Evolutionary conservation across 2,113 vertebrate species (phyloP), one percentile per base, ranked within the genome.

Genomic region (Arothron firmamentum): DNA sequence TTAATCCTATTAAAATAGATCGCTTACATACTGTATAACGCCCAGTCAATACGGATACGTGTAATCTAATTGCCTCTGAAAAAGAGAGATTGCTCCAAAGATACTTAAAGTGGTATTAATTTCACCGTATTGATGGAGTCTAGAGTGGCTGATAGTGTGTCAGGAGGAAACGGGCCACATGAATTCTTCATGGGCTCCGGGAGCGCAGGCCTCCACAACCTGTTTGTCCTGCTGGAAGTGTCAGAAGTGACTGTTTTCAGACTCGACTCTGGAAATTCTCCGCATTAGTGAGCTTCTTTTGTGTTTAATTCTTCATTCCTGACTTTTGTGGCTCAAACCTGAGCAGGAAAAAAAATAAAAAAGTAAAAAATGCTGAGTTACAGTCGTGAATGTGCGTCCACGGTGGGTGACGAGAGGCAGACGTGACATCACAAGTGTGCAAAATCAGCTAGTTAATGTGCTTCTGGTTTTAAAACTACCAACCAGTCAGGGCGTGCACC

Each of bases 1-100:
- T 75, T 86, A 90, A 90, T 88, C 83, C 84, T 77, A 72, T 90
- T 88, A 81, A 85, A 83, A 83, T 70, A 70, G 81, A 88, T 87
- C 57, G 38, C 86, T 88, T 83, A 79, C 84, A 89, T 79, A 79
- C 65, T 75, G 70, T 66, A 77, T 66, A 83, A 75, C 78, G 81
- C 56, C 67, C 42, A 68, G 78, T 88, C 82, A 87, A 81, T 78
- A 62, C 65, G 67, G 70, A 79, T 77, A 66, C 79, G 73, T 85
- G 79, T 87, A 89, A 88, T 87, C 75, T 76, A 72, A 85, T 86
- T 87, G 80, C 70, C 67, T 74, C 60, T 77, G 75, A 78, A 88
- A 74, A 76, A 79, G 68, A 82, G 62, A 49, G 79, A 86, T 85
- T 80, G 77, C 75, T 79, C 76, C 62, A 62, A 84, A 85, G 85